phyloP scores from a whole-genome alignment of 2,888 invertebrate species.

The Argyresthia goedartella region DNA sequence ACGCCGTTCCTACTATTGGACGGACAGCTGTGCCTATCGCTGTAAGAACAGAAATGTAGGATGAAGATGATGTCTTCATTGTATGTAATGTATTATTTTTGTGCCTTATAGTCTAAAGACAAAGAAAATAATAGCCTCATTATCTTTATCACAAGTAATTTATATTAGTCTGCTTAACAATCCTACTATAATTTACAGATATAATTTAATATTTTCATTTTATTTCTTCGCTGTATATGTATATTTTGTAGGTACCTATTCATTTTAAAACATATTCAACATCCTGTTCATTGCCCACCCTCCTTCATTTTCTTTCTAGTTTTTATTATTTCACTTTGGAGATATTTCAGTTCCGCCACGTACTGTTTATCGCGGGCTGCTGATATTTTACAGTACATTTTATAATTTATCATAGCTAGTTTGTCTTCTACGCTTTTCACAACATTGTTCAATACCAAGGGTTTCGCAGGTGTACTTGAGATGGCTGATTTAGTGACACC shows the following conservation, averaged over 20 bases:
- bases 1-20: constrained; percentile 25
- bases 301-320: not conserved
- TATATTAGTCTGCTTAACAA: too few relatives aligned
- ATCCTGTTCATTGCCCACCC: not conserved
- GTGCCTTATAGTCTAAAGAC: too few relatives aligned
- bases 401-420: constrained; percentile 18
- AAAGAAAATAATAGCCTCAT: too few relatives aligned
- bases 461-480: constrained; percentile 25
- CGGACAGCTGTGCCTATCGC: constrained; percentile 27
- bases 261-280: not conserved
- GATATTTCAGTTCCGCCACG: constrained; percentile 33
- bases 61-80: too few relatives aligned
- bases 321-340: constrained; percentile 34
- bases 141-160: too few relatives aligned
- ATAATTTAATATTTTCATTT: too few relatives aligned
- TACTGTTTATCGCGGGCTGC: constrained; percentile 30
- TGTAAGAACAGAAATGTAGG: too few relatives aligned
- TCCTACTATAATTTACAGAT: too few relatives aligned
- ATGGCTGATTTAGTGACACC: constrained; percentile 25
- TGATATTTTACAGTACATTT: constrained; percentile 23
- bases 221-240: too few relatives aligned
- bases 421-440: constrained; percentile 29
- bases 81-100: too few relatives aligned
- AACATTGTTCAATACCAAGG: constrained; percentile 31
- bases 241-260: too few relatives aligned